Evolutionary conservation across 2,797 vertebrate genomes (phyloP), one percentile per base, ranked within the genome.

Genomic region (Mareca penelope): DNA sequence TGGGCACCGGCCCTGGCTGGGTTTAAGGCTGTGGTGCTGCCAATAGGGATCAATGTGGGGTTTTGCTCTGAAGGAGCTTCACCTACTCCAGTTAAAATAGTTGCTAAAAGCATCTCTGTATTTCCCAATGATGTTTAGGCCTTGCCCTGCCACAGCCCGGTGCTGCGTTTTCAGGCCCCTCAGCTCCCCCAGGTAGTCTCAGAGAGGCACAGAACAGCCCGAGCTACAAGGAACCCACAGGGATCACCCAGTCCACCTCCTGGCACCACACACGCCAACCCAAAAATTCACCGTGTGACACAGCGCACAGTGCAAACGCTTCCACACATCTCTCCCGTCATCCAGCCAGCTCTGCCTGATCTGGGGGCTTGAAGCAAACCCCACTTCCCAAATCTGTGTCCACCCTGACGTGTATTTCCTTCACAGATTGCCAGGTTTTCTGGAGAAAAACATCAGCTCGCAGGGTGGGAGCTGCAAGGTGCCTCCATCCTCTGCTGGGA

Each of bases 381-480:
- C 15, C 8, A 0, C 29, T 40, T 69, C 18, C 60, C 2, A 0
- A 63, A 48, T 5, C 1, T 14, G 10, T 0, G 2, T 15, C 39
- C n/a, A 1, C 3, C 31, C 9, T 4, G 10, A 29, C 0, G 0
- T 1, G 21, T 23, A 2, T 14, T 5, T 1, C 26, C 33, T 35
- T 12, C 21, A 59, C 23, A 6, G 1, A 5, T 12, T 3, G 31
- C 16, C 42, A 7, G 22, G 7, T 5, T 61, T 4, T 18, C 6
- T 37, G 1, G 6, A 40, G 18, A 8, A 21, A 21, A 9, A 22
- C 17, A 5, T 33, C 42, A 29, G 35, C 46, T 44, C 50, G 2
- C 13, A 1, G 35, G 29, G n/a, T 9, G 1, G 56, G 55, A 50
- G 22, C 59, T 14, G 31, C 18, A 2, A 1, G 1, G 53, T 31